Base-by-base conservation (phyloP, 2,888 invertebrate genomes). In the Seira sanloemensis region DNA sequence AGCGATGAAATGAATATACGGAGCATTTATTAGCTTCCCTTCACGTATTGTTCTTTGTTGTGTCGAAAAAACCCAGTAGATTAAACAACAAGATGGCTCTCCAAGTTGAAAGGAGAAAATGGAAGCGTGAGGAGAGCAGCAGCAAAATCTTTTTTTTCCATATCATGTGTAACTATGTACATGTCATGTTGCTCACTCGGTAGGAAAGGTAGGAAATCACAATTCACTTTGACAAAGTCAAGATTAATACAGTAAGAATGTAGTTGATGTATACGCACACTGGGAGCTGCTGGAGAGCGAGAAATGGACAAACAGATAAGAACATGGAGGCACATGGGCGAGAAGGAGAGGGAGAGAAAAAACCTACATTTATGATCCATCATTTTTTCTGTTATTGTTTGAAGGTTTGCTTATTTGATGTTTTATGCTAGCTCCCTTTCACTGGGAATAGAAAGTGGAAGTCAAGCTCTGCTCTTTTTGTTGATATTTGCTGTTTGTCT, bases 11-110 rank as follows among this genome's bases (percentile, higher is more conserved):
- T 68, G 73, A 79, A 74, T 79, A 26, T 50, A 50, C 16, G n/a
- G 50, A 50, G 67, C 72, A 71, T 79, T 79, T 79, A 79, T 67
- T 74, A 74, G 72, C 26, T 19, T 50, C 50, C 16, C 50, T 50
- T 50, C 50, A n/a, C 16, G 2, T 50, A 37, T 37, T 37, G 37
- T 50, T 50, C n/a, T 50, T 18, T 18, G 50, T 50, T 16, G 50
- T 50, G 50, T n/a, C 50, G n/a, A n/a, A n/a, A 37, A 37, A 37
- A 37, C 12, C 37, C 12, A 37, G 37, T 37, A 37, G 37, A 37
- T 37, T 37, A 37, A 37, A 37, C 4, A 37, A 37, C 4, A 37
- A 37, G 12, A 37, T 37, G 58, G 58, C 58, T n/a, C 58, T 58
- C 58, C 9, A 58, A 58, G 18, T 58, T 58, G 58, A n/a, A 58